These are phyloP conservation scores for Gymnopithys bicolor DNA, from an alignment of 2,797 vertebrate genomes.

Conservation along the genomic window DNA sequence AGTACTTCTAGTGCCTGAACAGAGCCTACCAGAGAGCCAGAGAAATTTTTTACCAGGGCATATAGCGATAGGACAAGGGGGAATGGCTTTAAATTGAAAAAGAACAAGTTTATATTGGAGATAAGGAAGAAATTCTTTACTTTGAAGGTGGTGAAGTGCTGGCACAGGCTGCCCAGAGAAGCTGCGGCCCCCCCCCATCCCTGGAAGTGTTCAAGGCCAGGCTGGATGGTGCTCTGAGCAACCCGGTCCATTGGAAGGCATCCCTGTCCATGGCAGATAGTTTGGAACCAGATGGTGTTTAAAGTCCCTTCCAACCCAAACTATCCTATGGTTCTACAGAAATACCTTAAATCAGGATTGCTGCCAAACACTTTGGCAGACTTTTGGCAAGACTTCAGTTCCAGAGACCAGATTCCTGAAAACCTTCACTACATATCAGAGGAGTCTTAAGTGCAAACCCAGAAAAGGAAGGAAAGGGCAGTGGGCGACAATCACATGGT, in stretches of 20 bases:
- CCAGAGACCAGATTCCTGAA: neutral
- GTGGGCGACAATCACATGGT: accelerated
- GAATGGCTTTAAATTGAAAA: neutral
- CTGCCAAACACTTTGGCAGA: neutral
- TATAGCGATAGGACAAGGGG: neutral
- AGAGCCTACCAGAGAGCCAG: neutral
- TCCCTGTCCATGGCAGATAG: neutral
- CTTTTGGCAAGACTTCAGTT: neutral
- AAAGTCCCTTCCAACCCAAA: neutral
- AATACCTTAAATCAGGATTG: neutral
- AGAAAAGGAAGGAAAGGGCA: too few species aligned
- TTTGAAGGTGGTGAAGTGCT: neutral
- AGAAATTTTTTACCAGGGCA: neutral
- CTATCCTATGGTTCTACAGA: too few species aligned
- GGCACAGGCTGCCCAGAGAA: neutral
- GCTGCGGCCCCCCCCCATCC: too few species aligned
- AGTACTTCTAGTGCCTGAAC: neutral
- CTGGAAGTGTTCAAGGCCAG: neutral
- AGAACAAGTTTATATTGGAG: neutral
- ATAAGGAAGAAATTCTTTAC: neutral
- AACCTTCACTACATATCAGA: accelerated
- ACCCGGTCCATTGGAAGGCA: neutral
- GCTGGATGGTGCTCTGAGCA: neutral
- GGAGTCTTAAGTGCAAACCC: neutral
- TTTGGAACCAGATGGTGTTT: neutral